A percentile compares a stretch with the other conserved stretches of the same genome.
phyloP scores from a whole-genome alignment of 2,797 vertebrate species.

The Rhincodon typus region DNA sequence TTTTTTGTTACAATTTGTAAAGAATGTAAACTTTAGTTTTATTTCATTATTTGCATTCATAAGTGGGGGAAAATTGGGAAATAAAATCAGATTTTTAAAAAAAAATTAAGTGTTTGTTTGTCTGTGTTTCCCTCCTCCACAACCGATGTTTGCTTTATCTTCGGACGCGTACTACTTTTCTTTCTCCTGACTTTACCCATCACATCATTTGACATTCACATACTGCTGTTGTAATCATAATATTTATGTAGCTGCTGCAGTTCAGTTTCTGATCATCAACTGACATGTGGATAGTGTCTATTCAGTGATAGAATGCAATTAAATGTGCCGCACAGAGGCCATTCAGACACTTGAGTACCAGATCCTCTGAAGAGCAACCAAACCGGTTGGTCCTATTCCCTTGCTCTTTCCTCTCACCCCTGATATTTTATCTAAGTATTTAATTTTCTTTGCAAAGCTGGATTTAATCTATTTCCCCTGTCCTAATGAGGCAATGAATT shows the following conservation, averaged over 20 bases:
- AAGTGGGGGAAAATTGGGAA: too few species aligned
- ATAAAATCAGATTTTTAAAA: too few species aligned
- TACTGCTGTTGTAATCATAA: too few species aligned
- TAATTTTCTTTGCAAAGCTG: neutral
- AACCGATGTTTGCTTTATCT: neutral
- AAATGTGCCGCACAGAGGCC: neutral
- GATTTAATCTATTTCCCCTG: neutral
- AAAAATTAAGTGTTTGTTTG: too few species aligned
- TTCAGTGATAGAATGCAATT: neutral
- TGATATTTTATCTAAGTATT: neutral
- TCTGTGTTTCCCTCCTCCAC: neutral
- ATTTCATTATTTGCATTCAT: too few species aligned
- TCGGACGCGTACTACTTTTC: neutral
- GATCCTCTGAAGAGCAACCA: neutral
- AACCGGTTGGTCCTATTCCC: neutral
- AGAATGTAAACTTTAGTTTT: neutral
- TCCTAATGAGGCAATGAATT: neutral
- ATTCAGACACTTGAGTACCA: neutral
- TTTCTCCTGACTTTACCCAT: neutral
- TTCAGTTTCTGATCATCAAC: too few species aligned
- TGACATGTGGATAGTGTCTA: neutral
- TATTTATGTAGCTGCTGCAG: too few species aligned
- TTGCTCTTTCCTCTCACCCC: neutral
- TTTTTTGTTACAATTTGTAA: neutral
- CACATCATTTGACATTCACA: too few species aligned